Evolutionary conservation across 2,888 invertebrate species (phyloP), one percentile per base, ranked within the genome.

Genomic region (Atethmia centrago): DNA sequence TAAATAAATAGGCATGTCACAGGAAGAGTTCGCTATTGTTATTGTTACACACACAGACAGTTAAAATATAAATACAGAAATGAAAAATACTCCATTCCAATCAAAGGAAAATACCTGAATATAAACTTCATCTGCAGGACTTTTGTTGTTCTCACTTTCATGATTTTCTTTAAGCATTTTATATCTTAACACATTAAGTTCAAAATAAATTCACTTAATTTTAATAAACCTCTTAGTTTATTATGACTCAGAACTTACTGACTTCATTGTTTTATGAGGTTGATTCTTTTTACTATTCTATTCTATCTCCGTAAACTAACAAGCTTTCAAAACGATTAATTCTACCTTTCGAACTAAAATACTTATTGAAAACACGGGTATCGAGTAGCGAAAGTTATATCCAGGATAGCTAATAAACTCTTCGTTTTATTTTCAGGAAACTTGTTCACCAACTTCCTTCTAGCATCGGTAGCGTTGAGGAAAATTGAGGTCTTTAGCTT

Each of bases 351-450:
- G 7, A 71, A 62, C 67, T 61, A 59, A 82, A 85, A 76, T 77
- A 82, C 70, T 76, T 76, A 67, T 71, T 68, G 82, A 71, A 70
- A 82, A 71, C 70, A 76, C 63, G 67, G 68, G 31, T 58, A 77
- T 68, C 47, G 58, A 58, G 77, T 47, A 47, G 67, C 10, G 12
- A 65, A 82, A 85, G 83, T 82, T 85, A 66, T 71, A 51, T 71
- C 58, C 49, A 3, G 68, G 65, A 53, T 55, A 62, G 78, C 53
- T 66, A 77, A 82, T 82, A 82, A 85, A 85, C 64, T 71, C 58
- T 53, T 51, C n/a, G 85, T 58, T 82, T 82, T 77, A 85, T 71
- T 77, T 85, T 62, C 56, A 56, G 61, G 56, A 68, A 85, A 76
- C 67, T 71, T 47, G 77, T 62, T 68, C 61, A 65, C 42, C 1